A percentile compares a stretch with the other conserved stretches of the same genome.
phyloP scores from a whole-genome alignment of 2,888 invertebrate genomes.

The Lycophotia porphyrea region DNA sequence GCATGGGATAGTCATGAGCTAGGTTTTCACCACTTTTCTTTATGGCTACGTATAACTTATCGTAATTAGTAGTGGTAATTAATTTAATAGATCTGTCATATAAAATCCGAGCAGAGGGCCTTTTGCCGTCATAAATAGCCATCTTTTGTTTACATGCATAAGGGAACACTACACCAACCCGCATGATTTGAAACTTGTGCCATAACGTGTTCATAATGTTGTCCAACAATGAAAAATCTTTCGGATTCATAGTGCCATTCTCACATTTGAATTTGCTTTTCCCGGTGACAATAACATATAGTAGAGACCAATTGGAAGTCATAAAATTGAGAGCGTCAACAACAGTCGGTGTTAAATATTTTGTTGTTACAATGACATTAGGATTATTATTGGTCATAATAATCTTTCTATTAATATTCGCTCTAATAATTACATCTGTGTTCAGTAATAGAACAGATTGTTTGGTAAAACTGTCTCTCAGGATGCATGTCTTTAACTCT shows the following conservation, averaged over 20 bases:
- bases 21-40: constrained; percentile 56
- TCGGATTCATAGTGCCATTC: constrained; percentile 62
- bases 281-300: constrained; percentile 70
- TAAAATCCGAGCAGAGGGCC: constrained; percentile 44
- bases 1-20: constrained; percentile 72
- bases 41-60: constrained; percentile 51
- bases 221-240: constrained; percentile 61
- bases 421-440: constrained; percentile 6
- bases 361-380: constrained; percentile 65
- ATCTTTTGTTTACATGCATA: constrained; percentile 69
- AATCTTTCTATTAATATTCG: constrained; percentile 1
- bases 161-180: constrained; percentile 71
- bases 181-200: constrained; percentile 68
- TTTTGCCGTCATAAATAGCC: constrained; percentile 69
- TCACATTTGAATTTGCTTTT: constrained; percentile 65
- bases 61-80: constrained; percentile 53
- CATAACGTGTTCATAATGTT: constrained; percentile 73
- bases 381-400: constrained; percentile 42
- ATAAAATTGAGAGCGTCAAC: constrained; percentile 43
- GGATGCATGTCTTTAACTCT: constrained; percentile 38
- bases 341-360: constrained; percentile 55
- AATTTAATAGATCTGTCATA: constrained; percentile 74
- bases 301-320: constrained; percentile 66
- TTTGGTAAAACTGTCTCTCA: constrained; percentile 15
- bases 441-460: constrained; percentile 40